Conservation (phyloP, 2,888 invertebrate species). For the Herminia tarsipennalis region DNA sequence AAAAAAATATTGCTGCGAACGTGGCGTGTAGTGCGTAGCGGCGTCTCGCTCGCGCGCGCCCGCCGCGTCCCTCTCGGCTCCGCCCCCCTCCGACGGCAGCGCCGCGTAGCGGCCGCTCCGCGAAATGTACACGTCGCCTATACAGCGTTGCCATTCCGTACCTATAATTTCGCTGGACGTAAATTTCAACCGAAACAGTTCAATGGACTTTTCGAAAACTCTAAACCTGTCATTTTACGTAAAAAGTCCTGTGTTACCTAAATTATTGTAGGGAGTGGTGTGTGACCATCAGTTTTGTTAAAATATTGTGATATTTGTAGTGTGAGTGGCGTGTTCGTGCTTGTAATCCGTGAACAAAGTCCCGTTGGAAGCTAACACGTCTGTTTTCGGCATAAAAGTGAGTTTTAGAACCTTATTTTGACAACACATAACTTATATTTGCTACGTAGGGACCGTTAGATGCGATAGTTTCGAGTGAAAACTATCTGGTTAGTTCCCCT, state of each 20-base stretch:
- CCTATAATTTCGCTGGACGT: conserved; percentile 86
- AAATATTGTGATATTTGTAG: conserved; percentile 73
- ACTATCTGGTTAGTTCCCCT: conserved; percentile 37
- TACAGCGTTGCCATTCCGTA: conserved; percentile 86
- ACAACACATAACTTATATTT: conserved; percentile 21
- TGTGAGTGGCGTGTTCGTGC: conserved; percentile 79
- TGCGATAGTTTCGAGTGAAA: conserved; percentile 32
- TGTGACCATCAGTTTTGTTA: conserved; percentile 68
- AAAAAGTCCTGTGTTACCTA: conserved; percentile 71
- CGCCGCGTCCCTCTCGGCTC: conserved; percentile 70
- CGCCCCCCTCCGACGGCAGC: conserved; percentile 72
- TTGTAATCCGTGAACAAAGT: conserved; percentile 75
- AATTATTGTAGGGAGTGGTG: conserved; percentile 73
- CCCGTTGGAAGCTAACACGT: conserved; percentile 71
- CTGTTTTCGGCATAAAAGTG: conserved; percentile 74
- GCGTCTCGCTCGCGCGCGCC: conserved; percentile 72
- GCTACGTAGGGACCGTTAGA: conserved; percentile 14
- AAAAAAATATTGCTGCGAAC: conserved; percentile 62
- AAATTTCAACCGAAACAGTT: conserved; percentile 85
- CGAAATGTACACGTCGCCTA: conserved; percentile 73
- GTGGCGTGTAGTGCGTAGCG: conserved; percentile 48
- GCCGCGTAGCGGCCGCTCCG: conserved; percentile 78
- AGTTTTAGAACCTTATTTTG: conserved; percentile 47
- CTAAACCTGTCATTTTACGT: conserved; percentile 74
- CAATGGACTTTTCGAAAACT: conserved; percentile 85